Evolutionary conservation across 2,797 vertebrate species (phyloP).

Genomic region (Phalanger gymnotis): DNA sequence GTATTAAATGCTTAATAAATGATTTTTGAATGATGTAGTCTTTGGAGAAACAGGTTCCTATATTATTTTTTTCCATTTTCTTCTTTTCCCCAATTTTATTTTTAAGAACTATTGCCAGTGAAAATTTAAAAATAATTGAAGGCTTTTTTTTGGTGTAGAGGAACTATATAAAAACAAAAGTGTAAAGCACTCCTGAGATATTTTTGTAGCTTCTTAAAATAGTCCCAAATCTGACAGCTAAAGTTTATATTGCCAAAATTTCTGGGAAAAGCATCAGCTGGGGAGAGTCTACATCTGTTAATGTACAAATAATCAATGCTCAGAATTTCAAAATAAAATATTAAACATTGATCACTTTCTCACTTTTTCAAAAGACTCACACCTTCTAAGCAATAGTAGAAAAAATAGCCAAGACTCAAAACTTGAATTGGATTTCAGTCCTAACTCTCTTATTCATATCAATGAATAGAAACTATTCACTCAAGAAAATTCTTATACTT

Average conservation of each 20-base stretch:
- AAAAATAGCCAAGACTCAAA: not conserved
- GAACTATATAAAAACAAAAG: not conserved
- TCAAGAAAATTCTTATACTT: not conserved
- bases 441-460: not conserved
- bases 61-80: not conserved
- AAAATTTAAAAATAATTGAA: not conserved
- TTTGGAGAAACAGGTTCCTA: not conserved
- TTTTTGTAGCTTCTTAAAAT: not conserved
- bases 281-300: not conserved
- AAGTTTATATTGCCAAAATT: slow-evolving; percentile 5
- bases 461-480: not conserved
- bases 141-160: not conserved
- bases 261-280: not conserved
- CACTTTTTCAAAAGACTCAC: not conserved
- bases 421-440: not conserved
- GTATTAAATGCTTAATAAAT: not conserved
- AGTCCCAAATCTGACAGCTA: slow-evolving; percentile 4
- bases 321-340: not conserved
- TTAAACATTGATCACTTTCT: not conserved
- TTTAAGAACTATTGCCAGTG: not conserved
- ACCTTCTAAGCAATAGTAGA: not conserved
- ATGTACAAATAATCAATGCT: slow-evolving; percentile 3
- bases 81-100: slow-evolving; percentile 37
- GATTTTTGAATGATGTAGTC: not conserved
- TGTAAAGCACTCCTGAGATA: not conserved